Evolutionary conservation across 1,140 invertebrate genomes (phyloP), one percentile per base, ranked within the genome.

Genomic region (Ladona fulva): DNA sequence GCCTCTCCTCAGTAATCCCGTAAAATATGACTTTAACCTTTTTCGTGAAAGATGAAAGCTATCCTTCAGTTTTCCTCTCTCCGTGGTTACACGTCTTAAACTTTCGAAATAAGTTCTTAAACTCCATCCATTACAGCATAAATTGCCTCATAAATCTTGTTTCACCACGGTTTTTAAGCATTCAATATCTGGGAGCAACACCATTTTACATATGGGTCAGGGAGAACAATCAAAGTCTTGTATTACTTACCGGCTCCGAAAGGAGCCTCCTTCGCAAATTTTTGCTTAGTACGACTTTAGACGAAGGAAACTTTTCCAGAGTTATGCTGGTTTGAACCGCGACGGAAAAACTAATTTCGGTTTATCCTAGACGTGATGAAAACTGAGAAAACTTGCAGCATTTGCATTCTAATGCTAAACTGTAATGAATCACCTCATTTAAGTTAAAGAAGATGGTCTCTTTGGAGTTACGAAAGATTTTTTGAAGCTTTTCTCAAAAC

Each of bases 21-120:
- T 66, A 66, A 66, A 66, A 66, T 66, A 66, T 66, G 52, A 66
- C 52, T 66, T 66, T 66, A 66, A 66, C 52, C 52, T 66, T 66
- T 37, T 66, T 22, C 52, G n/a, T 22, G n/a, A 66, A 22, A 66
- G 52, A 66, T 66, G 52, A 66, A 66, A 66, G 16, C 52, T 66
- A 66, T 66, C 52, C 52, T 22, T 66, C 52, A 66, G 52, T 66
- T 66, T 52, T 66, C 52, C n/a, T 19, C 52, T 12, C 52, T 66
- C 52, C 52, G n/a, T 22, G n/a, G 52, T 66, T 66, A 16, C 52
- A 12, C 52, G 14, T 22, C 52, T 16, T 22, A 66, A 66, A 66
- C 14, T 22, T 66, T 66, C 52, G 3, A 22, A 22, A 66, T 66
- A 66, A 66, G 52, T 66, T 66, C 52, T 22, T 66, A 66, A 66